Evolutionary conservation across 2,113 vertebrate genomes (phyloP).

Genomic region (Pica pica): DNA sequence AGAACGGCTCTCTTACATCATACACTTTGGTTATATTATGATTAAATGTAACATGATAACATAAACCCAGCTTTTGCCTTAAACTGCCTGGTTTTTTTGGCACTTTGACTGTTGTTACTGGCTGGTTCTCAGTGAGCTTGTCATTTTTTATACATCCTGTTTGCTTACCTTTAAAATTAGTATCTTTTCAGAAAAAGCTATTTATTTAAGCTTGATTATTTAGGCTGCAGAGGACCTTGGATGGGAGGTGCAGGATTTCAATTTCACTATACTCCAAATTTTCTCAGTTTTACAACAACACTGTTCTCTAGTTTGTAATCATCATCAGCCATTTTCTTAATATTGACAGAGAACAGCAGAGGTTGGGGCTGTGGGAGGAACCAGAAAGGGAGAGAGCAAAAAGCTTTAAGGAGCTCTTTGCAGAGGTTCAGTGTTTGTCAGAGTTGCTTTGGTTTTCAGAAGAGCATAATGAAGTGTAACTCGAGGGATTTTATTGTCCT

Average conservation of each 20-base stretch:
- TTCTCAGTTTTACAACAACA: background rate
- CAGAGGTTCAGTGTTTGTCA: background rate
- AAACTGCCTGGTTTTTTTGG: conserved; percentile 60
- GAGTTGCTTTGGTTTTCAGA: background rate
- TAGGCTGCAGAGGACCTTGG: background rate
- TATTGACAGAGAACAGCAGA: background rate
- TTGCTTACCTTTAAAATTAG: conserved; percentile 58
- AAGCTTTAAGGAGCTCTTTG: background rate
- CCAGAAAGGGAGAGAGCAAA: background rate
- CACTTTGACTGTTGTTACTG: conserved; percentile 47
- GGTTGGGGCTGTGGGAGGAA: background rate
- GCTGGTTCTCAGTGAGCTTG: conserved; percentile 10
- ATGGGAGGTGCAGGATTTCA: background rate
- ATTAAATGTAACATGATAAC: conserved; percentile 62
- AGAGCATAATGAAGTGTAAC: background rate
- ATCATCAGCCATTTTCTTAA: background rate
- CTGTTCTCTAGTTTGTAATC: background rate
- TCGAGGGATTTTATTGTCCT: background rate
- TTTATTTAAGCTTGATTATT: background rate
- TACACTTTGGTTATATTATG: conserved; percentile 33
- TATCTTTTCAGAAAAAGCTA: conserved; percentile 25
- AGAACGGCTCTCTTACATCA: conserved; percentile 39
- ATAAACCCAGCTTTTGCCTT: conserved; percentile 43
- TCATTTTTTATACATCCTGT: conserved; percentile 60
- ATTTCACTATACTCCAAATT: background rate